These are phyloP conservation scores for Chunga burmeisteri DNA, from an alignment of 2,113 vertebrate genomes.

Conservation along the genomic window DNA sequence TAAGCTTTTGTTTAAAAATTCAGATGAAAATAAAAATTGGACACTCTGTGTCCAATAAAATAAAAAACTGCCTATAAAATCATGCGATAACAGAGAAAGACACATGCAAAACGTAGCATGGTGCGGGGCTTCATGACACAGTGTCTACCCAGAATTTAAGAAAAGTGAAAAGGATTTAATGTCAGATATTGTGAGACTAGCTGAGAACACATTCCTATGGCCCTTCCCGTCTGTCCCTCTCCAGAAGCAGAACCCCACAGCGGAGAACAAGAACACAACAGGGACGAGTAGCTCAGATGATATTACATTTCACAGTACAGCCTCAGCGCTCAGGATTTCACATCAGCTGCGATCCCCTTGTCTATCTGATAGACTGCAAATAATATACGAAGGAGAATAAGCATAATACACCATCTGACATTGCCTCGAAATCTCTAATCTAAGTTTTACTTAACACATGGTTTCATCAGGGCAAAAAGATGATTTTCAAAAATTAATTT, in stretches of 20 bases:
- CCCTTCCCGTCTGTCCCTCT: neutral
- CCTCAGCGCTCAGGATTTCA: neutral
- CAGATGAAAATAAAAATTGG: neutral
- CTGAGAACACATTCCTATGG: accelerated
- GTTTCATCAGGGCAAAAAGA: neutral
- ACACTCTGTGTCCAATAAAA: no score
- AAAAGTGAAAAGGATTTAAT: neutral
- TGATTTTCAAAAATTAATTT: neutral
- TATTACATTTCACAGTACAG: neutral
- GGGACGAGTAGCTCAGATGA: neutral
- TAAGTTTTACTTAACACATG: neutral
- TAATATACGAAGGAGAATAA: accelerated
- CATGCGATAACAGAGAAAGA: neutral
- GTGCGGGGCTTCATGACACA: neutral
- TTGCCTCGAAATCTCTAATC: neutral
- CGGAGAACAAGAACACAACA: neutral
- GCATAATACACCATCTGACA: neutral
- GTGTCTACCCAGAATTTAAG: neutral
- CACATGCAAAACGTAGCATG: accelerated
- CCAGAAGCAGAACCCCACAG: neutral
- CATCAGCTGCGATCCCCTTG: neutral
- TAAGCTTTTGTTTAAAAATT: neutral
- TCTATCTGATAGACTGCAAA: neutral
- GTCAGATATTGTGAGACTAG: accelerated
- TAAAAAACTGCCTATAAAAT: neutral